Percentiles rank a stretch among this genome's conserved stretches.
phyloP scores from a whole-genome alignment of 2,113 vertebrate species.

The Lasiurus cinereus region DNA sequence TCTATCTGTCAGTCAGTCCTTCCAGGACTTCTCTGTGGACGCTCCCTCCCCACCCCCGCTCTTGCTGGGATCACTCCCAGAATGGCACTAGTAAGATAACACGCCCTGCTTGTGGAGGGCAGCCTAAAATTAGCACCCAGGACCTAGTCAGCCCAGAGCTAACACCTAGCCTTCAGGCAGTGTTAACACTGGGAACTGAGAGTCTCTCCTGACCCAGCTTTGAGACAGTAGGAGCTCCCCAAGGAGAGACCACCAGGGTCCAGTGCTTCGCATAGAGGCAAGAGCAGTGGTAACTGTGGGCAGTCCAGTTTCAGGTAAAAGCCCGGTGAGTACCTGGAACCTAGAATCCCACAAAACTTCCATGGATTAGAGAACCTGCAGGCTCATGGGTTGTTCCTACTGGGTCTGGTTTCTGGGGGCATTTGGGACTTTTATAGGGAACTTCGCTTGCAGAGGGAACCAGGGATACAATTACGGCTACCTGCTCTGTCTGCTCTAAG shows the following conservation, averaged over 20 bases:
- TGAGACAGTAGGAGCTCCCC: not conserved
- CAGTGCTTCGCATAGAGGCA: not conserved
- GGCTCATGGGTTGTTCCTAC: not conserved
- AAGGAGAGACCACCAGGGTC: not conserved
- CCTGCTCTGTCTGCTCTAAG: not conserved
- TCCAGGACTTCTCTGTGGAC: slow-evolving; percentile 26
- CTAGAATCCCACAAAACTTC: not conserved
- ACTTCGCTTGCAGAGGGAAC: not conserved
- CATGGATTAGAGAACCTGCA: not conserved
- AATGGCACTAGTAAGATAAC: slow-evolving; percentile 79
- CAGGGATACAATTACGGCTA: not conserved
- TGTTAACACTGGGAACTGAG: slow-evolving; percentile 51
- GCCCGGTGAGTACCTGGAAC: slow-evolving; percentile 63
- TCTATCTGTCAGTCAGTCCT: slow-evolving; percentile 55
- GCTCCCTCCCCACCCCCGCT: not conserved
- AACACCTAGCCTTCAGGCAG: not conserved
- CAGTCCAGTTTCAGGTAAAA: not conserved
- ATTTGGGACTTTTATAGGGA: not conserved
- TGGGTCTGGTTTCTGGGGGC: not conserved
- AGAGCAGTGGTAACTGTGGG: not conserved
- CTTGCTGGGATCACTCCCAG: slow-evolving; percentile 56
- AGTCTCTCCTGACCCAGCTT: not conserved
- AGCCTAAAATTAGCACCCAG: slow-evolving; percentile 76
- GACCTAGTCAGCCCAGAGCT: slow-evolving; percentile 21
- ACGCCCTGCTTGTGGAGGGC: slow-evolving; percentile 6